A percentile compares a stretch with the other conserved stretches of the same genome.
Evolutionary conservation across 2,888 invertebrate genomes (phyloP).

Genomic region (Mamestra brassicae): DNA sequence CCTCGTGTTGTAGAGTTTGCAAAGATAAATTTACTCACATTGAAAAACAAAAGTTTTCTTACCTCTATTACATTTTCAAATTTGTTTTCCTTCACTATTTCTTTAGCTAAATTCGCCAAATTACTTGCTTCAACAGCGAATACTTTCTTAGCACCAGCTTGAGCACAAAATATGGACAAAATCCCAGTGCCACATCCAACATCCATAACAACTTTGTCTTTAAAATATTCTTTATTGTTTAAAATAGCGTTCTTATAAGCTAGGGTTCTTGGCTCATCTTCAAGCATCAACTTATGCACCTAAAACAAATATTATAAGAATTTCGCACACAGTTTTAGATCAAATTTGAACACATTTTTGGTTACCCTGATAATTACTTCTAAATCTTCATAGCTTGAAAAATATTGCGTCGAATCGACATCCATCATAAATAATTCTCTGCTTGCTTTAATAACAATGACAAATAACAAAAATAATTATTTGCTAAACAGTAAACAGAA

Average conservation of each 20-base stretch:
- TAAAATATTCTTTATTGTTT: slow-evolving; percentile 92
- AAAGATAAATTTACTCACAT: no score
- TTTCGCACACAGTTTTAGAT: background rate
- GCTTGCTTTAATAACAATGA: background rate
- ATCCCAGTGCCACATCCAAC: slow-evolving; percentile 97
- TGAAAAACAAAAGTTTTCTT: background rate
- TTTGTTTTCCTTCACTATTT: slow-evolving; percentile 93
- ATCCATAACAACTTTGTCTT: slow-evolving; percentile 95
- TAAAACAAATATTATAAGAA: slow-evolving; percentile 75
- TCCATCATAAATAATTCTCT: slow-evolving; percentile 61
- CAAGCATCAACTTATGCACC: slow-evolving; percentile 95
- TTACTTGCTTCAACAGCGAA: slow-evolving; percentile 96
- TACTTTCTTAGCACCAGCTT: slow-evolving; percentile 97
- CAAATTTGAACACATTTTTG: background rate
- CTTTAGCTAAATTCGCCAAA: slow-evolving; percentile 92
- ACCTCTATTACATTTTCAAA: slow-evolving; percentile 93
- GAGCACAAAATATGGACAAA: slow-evolving; percentile 96
- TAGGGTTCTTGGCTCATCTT: slow-evolving; percentile 94
- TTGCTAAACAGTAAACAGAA: background rate
- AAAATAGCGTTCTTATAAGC: slow-evolving; percentile 96
- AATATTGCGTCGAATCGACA: slow-evolving; percentile 87
- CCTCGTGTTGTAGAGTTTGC: no score
- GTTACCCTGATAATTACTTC: slow-evolving; percentile 90
- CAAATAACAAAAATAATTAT: background rate
- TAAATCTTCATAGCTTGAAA: slow-evolving; percentile 94